Evolutionary conservation across 2,113 vertebrate genomes (phyloP), one percentile per base, ranked within the genome.

Genomic region (Cygnus atratus): DNA sequence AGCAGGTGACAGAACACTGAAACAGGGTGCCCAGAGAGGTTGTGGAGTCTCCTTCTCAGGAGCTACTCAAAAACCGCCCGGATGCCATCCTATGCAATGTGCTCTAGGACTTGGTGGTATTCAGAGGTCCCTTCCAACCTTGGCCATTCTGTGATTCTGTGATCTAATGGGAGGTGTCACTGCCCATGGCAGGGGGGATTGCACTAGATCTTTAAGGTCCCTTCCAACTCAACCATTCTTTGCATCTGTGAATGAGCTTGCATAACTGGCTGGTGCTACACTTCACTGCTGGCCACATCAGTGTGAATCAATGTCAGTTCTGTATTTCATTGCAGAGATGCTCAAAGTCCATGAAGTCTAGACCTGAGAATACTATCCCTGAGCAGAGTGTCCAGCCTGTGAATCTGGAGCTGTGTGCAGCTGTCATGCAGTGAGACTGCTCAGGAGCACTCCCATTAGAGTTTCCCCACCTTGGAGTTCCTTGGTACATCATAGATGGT

Each of bases 281-380:
- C 29, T 76, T 50, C 29, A 9, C 39, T 68, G 33, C 7, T 37
- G 67, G 16, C 12, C 24, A 7, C 11, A n/a, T 6, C 11, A 37
- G 0, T 59, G 31, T 67, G 62, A 58, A 52, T 72, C 70, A 46
- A 57, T 3, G 9, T 12, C 46, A 54, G 19, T 16, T 87, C 37
- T 75, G 24, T 67, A 13, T 81, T 81, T 89, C n/a, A 13, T 14
- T 63, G 21, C 5, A 20, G 41, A 77, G 35, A 10, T 54, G 21
- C 29, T 4, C 37, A 5, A 85, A 46, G 20, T 48, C 15, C 26
- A 10, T 0, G 2, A 82, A 50, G 4, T 12, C 1, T 2, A 46
- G 24, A 11, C 33, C 33, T 43, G 63, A 88, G 31, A 20, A 39
- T 28, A 26, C 25, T 28, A 26, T 63, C 10, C 25, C 35, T 28